Evolutionary conservation across 1,140 invertebrate genomes (phyloP), one percentile per base, ranked within the genome.

Genomic region (Chrysomallon squamiferum): DNA sequence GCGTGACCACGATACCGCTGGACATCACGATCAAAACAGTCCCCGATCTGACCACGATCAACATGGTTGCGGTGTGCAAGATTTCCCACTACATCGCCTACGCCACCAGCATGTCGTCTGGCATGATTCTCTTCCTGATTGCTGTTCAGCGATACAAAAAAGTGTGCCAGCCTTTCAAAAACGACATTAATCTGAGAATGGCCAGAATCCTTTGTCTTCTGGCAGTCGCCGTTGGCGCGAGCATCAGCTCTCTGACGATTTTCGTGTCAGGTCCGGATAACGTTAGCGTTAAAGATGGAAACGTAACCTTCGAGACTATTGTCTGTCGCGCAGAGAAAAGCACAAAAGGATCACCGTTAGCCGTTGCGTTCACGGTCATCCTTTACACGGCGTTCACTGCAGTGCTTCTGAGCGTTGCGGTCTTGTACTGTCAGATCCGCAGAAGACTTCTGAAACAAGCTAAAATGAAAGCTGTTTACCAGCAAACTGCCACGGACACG

Each of bases 81-180:
- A 41, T 43, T 6, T 22, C 35, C 20, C 58, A 33, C 20, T 59
- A 38, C 22, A 22, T 38, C 20, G 30, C 58, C 15, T 38, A 38
- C 20, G 30, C 30, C 35, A 59, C 58, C 15, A 25, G 30, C 35
- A 43, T 59, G 20, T 33, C 35, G 1, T 59, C 58, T 13, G 58
- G 58, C 15, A 43, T 43, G 35, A 15, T 59, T 9, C 35, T 59
- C 20, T 15, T 43, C n/a, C n/a, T 59, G 18, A 59, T 59, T 11
- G 58, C 58, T 13, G 32, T 41, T 2, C 33, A 59, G 27, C 30
- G 58, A 43, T 59, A 59, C 35, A 38, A 22, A n/a, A 38, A 38
- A 15, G 35, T 59, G 3, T 41, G 58, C 20, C 30, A 43, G 22
- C 58, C 58, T 41, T 22, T 59, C 20, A 27, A 22, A 22, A 11